phyloP scores from a whole-genome alignment of 2,888 invertebrate genomes.

The Agrochola circellaris region DNA sequence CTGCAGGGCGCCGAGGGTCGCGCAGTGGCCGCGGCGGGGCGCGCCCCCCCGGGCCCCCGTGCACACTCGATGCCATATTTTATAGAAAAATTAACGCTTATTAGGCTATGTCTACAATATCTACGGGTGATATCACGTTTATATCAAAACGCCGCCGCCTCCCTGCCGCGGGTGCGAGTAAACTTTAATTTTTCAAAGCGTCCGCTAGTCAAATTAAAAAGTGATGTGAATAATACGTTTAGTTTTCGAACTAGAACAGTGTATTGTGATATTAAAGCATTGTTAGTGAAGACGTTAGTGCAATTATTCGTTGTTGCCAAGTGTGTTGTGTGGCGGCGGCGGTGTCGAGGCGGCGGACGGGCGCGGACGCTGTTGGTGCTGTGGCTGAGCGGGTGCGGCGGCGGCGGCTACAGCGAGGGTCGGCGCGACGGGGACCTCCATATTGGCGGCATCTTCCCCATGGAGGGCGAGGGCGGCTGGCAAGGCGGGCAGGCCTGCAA shows the following conservation, averaged over 20 bases:
- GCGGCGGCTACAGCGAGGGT: conserved; percentile 81
- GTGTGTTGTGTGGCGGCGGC: conserved; percentile 80
- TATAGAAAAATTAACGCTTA: conserved; percentile 86
- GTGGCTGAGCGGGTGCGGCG: conserved; percentile 78
- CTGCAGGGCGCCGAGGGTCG: conserved; percentile 82
- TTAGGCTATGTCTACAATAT: conserved; percentile 88
- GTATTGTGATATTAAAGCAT: conserved; percentile 84
- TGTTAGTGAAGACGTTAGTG: conserved; percentile 88
- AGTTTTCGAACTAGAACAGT: conserved; percentile 88
- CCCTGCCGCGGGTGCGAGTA: conserved; percentile 80
- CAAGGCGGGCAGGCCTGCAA: conserved; percentile 99
- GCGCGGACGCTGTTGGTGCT: conserved; percentile 79
- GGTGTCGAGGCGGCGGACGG: conserved; percentile 66
- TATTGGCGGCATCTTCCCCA: conserved; percentile 99
- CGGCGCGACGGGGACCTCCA: conserved; percentile 94
- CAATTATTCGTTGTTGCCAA: conserved; percentile 89
- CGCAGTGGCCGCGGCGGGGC: conserved; percentile 79
- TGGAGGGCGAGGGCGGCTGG: conserved; percentile 99
- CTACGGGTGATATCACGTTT: conserved; percentile 82
- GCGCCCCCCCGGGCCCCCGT: conserved; percentile 75
- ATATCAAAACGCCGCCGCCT: conserved; percentile 76
- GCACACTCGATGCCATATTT: conserved; percentile 79
- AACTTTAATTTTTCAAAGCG: conserved; percentile 89
- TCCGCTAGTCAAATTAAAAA: conserved; percentile 90
- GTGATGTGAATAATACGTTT: conserved; percentile 76